phyloP scores from a whole-genome alignment of 2,888 invertebrate genomes.

The Eueremaeus valkanovi region DNA sequence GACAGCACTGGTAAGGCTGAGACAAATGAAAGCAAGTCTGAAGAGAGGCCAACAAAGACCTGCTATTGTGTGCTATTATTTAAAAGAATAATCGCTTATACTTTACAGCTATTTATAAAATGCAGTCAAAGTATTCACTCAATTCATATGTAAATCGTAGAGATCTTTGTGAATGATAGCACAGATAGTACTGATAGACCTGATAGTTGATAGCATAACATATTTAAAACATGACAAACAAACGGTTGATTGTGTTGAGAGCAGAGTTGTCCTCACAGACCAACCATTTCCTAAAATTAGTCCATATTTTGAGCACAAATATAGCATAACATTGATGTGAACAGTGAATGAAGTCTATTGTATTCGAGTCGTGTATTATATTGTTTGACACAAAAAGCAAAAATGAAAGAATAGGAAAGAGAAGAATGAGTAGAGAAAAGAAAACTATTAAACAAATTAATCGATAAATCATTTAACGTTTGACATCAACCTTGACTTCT shows the following conservation, averaged over 20 bases:
- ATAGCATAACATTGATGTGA: not conserved
- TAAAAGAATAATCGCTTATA: no score
- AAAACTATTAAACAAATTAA: slow-evolving; percentile 4
- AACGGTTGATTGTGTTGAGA: not conserved
- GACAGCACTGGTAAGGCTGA: no score
- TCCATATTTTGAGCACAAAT: not conserved
- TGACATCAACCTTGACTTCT: slow-evolving; percentile 16
- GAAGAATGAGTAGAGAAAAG: no score
- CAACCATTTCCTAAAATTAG: not conserved
- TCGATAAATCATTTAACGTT: slow-evolving; percentile 6
- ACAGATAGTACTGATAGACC: not conserved
- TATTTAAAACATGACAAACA: not conserved
- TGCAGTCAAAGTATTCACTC: no score
- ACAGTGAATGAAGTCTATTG: not conserved
- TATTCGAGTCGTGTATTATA: not conserved
- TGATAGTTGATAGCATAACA: not conserved
- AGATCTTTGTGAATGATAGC: not conserved
- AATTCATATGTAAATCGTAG: not conserved
- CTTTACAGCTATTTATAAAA: no score
- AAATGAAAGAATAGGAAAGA: no score
- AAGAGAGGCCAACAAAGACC: no score
- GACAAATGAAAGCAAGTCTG: no score
- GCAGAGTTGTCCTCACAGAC: not conserved
- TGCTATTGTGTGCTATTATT: no score
- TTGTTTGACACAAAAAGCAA: no score